A percentile compares a stretch with the other conserved stretches of the same genome.
phyloP scores from a whole-genome alignment of 2,113 vertebrate species.

The Osmerus mordax region DNA sequence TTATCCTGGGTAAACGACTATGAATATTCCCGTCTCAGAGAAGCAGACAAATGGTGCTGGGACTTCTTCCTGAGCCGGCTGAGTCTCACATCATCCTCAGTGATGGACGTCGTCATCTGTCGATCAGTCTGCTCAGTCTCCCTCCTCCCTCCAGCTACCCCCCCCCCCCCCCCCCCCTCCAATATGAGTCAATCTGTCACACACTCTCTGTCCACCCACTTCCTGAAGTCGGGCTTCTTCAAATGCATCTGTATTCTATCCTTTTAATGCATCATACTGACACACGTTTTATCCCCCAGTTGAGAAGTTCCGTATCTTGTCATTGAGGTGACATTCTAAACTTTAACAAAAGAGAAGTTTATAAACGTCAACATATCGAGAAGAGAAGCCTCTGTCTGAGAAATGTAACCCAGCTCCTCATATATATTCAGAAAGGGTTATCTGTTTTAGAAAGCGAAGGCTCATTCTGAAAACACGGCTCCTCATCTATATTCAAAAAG shows the following conservation, averaged over 20 bases:
- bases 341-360: not conserved
- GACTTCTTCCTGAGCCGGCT: slow-evolving; percentile 34
- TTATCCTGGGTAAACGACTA: slow-evolving; percentile 37
- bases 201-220: not conserved
- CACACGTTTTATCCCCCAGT: not conserved
- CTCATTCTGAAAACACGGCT: no score
- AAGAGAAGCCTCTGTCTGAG: not conserved
- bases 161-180: slow-evolving; percentile 2
- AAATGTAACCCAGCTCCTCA: not conserved
- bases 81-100: slow-evolving; percentile 29
- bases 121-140: slow-evolving; percentile 13
- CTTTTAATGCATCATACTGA: not conserved
- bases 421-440: not conserved
- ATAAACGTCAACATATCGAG: not conserved
- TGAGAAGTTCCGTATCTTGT: not conserved
- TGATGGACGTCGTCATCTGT: slow-evolving; percentile 48
- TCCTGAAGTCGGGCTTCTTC: slow-evolving; percentile 16
- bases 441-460: not conserved
- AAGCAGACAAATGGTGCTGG: slow-evolving; percentile 33
- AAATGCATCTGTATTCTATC: slow-evolving; percentile 28
- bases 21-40: slow-evolving; percentile 53
- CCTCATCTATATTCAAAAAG: no score
- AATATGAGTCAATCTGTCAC: slow-evolving; percentile 26
- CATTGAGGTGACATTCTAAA: slow-evolving; percentile 29
- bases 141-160: not conserved